phyloP scores from a whole-genome alignment of 2,888 invertebrate genomes.

The Synergus itoensis region DNA sequence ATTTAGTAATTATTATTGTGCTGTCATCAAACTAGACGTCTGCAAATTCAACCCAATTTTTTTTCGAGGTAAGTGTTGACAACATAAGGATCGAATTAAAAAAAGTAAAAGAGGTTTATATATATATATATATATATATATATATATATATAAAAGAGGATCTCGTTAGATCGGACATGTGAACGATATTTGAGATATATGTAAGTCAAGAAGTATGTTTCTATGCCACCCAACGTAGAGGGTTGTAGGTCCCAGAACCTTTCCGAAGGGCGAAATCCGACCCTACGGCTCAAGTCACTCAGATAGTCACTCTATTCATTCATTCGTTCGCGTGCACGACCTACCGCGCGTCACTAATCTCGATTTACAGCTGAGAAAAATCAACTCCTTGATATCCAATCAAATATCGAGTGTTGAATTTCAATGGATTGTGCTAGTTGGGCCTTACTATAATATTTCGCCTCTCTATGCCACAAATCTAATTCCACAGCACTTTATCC shows the following conservation, averaged over 20 bases:
- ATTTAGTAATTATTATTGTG: too few species aligned
- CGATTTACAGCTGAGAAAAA: slow-evolving; percentile 68
- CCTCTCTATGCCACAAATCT: background rate
- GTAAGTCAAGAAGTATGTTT: slow-evolving; percentile 60
- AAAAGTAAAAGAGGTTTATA: slow-evolving; percentile 43
- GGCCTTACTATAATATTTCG: slow-evolving; percentile 3
- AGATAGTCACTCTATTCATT: slow-evolving; percentile 60
- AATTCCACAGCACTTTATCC: background rate
- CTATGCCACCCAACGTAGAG: slow-evolving; percentile 62
- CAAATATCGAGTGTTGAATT: slow-evolving; percentile 46
- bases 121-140: too few species aligned
- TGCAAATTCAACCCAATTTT: background rate
- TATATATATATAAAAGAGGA: slow-evolving; percentile 41
- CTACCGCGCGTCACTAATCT: slow-evolving; percentile 75
- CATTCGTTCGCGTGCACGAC: slow-evolving; percentile 70
- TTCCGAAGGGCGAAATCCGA: slow-evolving; percentile 70
- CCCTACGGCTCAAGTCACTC: slow-evolving; percentile 59
- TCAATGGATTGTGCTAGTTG: slow-evolving; percentile 26
- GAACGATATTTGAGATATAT: slow-evolving; percentile 67
- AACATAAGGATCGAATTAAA: background rate
- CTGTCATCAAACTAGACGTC: too few species aligned
- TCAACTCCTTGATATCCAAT: slow-evolving; percentile 63
- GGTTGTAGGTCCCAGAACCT: slow-evolving; percentile 53
- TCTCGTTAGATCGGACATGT: slow-evolving; percentile 67
- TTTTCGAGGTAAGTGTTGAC: background rate